phyloP scores from a whole-genome alignment of 2,888 invertebrate genomes.

The Stenodema calcarata region DNA sequence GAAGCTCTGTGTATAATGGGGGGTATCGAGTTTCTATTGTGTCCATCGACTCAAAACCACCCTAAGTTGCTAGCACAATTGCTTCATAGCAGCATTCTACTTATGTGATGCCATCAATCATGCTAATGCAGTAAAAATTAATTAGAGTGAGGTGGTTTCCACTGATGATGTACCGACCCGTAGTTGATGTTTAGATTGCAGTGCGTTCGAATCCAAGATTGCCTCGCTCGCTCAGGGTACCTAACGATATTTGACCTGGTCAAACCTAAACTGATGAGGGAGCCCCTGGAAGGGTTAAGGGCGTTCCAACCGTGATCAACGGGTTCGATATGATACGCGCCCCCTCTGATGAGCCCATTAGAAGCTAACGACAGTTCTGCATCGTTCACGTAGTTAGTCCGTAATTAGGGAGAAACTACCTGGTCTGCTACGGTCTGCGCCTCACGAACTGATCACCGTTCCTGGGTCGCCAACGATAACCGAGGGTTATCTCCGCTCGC shows the following conservation, averaged over 20 bases:
- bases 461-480: no score
- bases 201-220: background rate
- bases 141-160: background rate
- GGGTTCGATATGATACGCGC: background rate
- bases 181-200: background rate
- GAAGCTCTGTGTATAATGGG: no score
- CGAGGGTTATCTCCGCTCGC: no score
- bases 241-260: slow-evolving; percentile 1
- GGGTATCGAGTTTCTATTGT: no score
- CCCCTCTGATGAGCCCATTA: slow-evolving; percentile 6
- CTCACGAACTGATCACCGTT: background rate
- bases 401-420: slow-evolving; percentile 5
- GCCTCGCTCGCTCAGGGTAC: background rate
- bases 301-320: background rate
- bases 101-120: no score
- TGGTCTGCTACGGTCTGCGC: background rate
- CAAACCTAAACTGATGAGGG: background rate
- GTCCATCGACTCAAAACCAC: no score
- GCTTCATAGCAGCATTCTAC: no score
- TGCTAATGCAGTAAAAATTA: no score
- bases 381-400: slow-evolving; percentile 13
- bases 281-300: background rate
- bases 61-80: no score
- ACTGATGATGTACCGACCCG: background rate
- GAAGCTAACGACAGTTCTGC: background rate